Base-by-base conservation (phyloP, 2,797 vertebrate genomes). In the Erethizon dorsatum region DNA sequence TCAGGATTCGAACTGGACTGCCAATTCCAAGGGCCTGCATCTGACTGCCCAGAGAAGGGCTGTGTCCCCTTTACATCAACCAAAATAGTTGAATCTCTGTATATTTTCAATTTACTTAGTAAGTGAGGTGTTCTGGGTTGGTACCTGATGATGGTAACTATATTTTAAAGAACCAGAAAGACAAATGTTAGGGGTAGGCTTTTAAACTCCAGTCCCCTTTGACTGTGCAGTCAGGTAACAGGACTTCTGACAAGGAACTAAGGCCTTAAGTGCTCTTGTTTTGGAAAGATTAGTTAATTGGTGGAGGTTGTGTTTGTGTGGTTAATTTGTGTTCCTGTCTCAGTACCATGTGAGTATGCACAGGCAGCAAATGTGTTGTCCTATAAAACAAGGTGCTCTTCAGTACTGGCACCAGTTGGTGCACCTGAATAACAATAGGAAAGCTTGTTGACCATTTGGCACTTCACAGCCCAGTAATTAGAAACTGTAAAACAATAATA, bases 391-490 rank as follows among this genome's bases (percentile, higher is more conserved):
- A 83, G 88, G 88, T 6, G 0, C 52, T 61, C 37, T 86, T 83
- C 5, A 26, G 37, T 14, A 20, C 33, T 1, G 12, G 67, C 33
- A 94, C 97, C 95, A 93, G 96, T 80, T 97, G 95, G 95, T 93
- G 82, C 95, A 97, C 92, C 98, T 98, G 97, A 98, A 90, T 95
- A 92, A 97, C 97, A 93, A 77, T 97, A 91, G 95, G 95, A 84
- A 92, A 87, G 96, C 97, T 98, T 78, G 71, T 97, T 98, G 98
- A 97, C 98, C 96, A 47, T 98, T 98, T 98, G 97, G 95, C 91
- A 97, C 90, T 97, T 98, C 96, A 95, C 67, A 97, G 89, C 88
- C 97, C 92, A 89, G 63, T 98, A 98, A 98, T 98, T 97, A 97
- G 98, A 97, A 96, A 98, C 92, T 97, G 89, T 94, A 97, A 98